A percentile compares a stretch with the other conserved stretches of the same genome.
Evolutionary conservation across 2,888 invertebrate genomes (phyloP).

Genomic region (Biston betularia): DNA sequence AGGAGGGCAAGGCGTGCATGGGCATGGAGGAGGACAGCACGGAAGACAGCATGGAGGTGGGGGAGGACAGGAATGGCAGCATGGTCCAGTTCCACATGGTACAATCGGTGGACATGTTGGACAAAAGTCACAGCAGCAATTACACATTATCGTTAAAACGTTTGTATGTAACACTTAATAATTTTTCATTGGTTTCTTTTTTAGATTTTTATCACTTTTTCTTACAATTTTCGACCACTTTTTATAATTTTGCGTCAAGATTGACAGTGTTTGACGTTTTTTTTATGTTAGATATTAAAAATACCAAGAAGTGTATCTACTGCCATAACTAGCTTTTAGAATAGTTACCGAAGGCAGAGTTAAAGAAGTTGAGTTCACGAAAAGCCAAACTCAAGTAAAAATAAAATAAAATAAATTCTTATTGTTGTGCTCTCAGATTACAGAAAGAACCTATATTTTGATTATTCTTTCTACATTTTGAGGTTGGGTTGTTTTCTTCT

Average conservation of each 20-base stretch:
- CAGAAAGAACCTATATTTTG: too few relatives aligned
- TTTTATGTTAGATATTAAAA: not conserved
- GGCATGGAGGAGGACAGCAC: conserved; percentile 58
- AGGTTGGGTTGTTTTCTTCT: too few relatives aligned
- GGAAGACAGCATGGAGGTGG: conserved; percentile 53
- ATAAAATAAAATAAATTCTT: too few relatives aligned
- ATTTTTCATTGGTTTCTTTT: conserved; percentile 31
- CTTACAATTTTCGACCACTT: conserved; percentile 23
- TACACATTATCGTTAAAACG: conserved; percentile 8
- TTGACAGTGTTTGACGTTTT: not conserved
- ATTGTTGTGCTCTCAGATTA: too few relatives aligned
- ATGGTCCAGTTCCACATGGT: conserved; percentile 63
- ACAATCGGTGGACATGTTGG: conserved; percentile 76
- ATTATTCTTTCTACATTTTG: too few relatives aligned
- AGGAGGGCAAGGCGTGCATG: conserved; percentile 77
- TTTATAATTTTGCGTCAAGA: conserved; percentile 23
- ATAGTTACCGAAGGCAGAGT: not conserved
- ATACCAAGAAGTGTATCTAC: not conserved
- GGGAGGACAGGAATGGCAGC: conserved; percentile 66
- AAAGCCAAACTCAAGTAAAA: too few relatives aligned
- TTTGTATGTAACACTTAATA: conserved; percentile 10
- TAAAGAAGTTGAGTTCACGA: too few relatives aligned
- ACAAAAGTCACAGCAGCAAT: conserved; percentile 57
- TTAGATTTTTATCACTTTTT: conserved; percentile 30
- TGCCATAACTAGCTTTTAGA: not conserved